A percentile compares a stretch with the other conserved stretches of the same genome.
phyloP scores from a whole-genome alignment of 2,113 vertebrate species.

The Cryptomyrus ogoouensis region DNA sequence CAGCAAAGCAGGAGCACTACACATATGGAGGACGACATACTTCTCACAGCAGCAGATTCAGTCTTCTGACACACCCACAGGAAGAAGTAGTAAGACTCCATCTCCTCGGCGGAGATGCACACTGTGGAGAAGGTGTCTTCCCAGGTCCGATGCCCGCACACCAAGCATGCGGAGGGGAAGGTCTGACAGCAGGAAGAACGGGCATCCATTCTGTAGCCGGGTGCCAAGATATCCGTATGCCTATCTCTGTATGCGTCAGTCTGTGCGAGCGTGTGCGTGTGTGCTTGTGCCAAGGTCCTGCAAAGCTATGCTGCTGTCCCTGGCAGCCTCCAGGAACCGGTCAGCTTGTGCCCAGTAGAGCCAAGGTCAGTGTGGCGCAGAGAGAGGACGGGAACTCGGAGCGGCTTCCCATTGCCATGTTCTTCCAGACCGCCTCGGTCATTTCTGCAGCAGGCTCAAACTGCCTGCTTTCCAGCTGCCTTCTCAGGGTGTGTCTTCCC shows the following conservation, averaged over 20 bases:
- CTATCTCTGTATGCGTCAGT: background rate
- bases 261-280: background rate
- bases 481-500: background rate
- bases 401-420: background rate
- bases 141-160: conserved; percentile 52
- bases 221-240: background rate
- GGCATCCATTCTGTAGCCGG: conserved; percentile 35
- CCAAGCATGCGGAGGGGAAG: conserved; percentile 50
- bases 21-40: conserved; percentile 54
- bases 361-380: conserved; percentile 29
- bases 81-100: conserved; percentile 76
- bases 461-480: background rate
- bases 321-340: conserved; percentile 8
- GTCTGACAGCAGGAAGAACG: conserved; percentile 31
- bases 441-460: background rate
- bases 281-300: background rate
- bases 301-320: background rate
- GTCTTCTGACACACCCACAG: conserved; percentile 64
- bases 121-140: conserved; percentile 59
- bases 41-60: conserved; percentile 53
- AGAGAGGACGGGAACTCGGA: conserved; percentile 4
- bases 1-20: background rate
- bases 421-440: conserved; percentile 23
- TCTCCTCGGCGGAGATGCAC: conserved; percentile 77
- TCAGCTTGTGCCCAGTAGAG: conserved; percentile 1